Conservation (phyloP, 2,113 vertebrate species). For the Nycticebus coucang region DNA sequence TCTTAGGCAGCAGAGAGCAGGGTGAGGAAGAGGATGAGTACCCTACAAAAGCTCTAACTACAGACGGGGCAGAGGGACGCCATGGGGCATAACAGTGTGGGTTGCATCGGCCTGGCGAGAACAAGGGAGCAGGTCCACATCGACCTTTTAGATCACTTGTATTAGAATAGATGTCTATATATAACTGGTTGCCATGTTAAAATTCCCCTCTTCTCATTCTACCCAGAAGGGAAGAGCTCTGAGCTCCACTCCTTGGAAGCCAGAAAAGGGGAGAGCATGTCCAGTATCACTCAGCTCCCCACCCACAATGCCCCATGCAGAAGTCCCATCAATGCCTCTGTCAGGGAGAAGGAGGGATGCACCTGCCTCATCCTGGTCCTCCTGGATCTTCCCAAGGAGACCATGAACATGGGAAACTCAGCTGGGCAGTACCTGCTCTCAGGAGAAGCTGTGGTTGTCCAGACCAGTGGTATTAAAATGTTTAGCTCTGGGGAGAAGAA, state of each 20-base stretch:
- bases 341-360: rapidly evolving
- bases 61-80: not conserved
- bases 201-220: not conserved
- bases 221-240: not conserved
- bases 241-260: not conserved
- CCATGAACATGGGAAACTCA: not conserved
- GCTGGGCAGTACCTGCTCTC: not conserved
- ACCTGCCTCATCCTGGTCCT: not conserved
- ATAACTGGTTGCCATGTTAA: not conserved
- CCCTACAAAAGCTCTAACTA: not conserved
- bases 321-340: not conserved
- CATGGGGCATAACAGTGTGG: rapidly evolving
- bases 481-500: not conserved
- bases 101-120: not conserved
- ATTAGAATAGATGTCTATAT: not conserved
- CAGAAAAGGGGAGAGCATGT: not conserved
- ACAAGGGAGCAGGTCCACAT: rapidly evolving
- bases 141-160: not conserved
- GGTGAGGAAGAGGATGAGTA: not conserved
- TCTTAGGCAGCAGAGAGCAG: not conserved
- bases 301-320: not conserved
- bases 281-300: too few species aligned
- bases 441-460: not conserved
- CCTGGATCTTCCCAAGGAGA: not conserved
- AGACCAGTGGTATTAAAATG: not conserved